Evolutionary conservation across 1,140 invertebrate species (phyloP).

Genomic region (Frieseomelitta varia): DNA sequence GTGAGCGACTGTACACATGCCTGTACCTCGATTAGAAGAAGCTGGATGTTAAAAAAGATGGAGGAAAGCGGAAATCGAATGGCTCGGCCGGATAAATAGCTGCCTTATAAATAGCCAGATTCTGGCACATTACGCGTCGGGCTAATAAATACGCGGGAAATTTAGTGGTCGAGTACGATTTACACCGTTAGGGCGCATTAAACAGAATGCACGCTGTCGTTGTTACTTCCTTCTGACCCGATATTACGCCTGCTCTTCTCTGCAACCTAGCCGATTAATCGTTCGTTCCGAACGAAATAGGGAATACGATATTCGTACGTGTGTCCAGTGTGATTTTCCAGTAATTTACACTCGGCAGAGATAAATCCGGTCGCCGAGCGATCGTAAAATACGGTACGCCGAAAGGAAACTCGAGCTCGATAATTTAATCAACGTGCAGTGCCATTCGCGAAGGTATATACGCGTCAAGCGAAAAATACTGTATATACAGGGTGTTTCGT

Average conservation of each 20-base stretch:
- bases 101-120: conserved; percentile 5
- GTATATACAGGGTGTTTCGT: too few species aligned
- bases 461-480: too few species aligned
- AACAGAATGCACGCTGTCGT: not conserved
- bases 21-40: too few species aligned
- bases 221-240: not conserved
- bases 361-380: not conserved
- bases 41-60: not conserved
- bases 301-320: not conserved
- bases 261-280: not conserved
- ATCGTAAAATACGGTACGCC: not conserved
- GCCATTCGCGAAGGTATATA: not conserved
- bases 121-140: conserved; percentile 24
- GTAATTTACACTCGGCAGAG: not conserved
- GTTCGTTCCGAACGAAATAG: not conserved
- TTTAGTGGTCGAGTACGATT: conserved; percentile 23
- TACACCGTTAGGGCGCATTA: not conserved
- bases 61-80: conserved; percentile 27
- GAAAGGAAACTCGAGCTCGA: not conserved
- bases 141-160: conserved; percentile 30
- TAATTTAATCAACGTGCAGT: too few species aligned
- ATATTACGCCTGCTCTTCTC: not conserved
- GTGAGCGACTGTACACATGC: not conserved
- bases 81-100: not conserved
- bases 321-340: not conserved